Conservation (phyloP, 2,888 invertebrate genomes). For the Chloroclysta siterata region DNA sequence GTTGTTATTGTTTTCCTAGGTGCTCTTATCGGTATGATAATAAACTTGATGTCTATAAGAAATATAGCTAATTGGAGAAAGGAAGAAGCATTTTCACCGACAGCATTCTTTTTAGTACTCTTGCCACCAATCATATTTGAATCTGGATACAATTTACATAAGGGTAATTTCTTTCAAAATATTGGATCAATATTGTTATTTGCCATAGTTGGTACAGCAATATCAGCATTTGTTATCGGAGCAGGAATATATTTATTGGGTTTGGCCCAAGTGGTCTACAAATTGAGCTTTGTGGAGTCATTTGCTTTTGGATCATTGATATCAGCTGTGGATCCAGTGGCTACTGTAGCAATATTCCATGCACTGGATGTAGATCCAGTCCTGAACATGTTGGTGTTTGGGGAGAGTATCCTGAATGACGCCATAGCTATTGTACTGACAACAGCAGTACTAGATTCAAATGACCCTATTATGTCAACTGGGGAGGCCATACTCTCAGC, state of each 20-base stretch:
- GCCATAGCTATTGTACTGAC: constrained; percentile 99
- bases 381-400: constrained; percentile 99
- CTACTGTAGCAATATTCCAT: constrained; percentile 99
- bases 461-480: constrained; percentile 86
- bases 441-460: constrained; percentile 91
- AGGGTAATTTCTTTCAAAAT: constrained; percentile 98
- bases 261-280: constrained; percentile 95
- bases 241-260: constrained; percentile 98
- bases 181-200: constrained; percentile 99
- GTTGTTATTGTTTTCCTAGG: constrained; percentile 98
- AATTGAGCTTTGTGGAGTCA: constrained; percentile 97
- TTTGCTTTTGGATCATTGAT: constrained; percentile 99
- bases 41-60: constrained; percentile 94
- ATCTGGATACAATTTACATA: constrained; percentile 99
- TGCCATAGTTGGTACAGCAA: constrained; percentile 98
- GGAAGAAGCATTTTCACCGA: constrained; percentile 99
- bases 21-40: constrained; percentile 94
- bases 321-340: constrained; percentile 99
- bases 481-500: constrained; percentile 95
- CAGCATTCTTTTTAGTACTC: constrained; percentile 98
- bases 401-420: constrained; percentile 97
- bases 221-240: constrained; percentile 98
- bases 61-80: constrained; percentile 98
- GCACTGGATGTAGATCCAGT: constrained; percentile 98
- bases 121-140: constrained; percentile 99